Evolutionary conservation across 2,888 invertebrate species (phyloP).

Genomic region (Halocaridina rubra): DNA sequence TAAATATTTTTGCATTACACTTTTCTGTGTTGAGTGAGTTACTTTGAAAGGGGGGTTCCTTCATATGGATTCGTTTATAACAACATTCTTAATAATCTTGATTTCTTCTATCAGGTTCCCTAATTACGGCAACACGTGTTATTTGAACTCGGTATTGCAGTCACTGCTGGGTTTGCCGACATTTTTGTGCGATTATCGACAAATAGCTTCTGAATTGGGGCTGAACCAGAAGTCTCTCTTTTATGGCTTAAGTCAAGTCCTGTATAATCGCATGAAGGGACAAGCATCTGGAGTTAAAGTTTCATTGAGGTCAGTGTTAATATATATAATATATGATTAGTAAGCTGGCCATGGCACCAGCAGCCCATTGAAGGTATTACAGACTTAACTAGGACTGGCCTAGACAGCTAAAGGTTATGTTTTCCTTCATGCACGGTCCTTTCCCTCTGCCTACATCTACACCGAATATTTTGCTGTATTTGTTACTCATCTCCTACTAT

Average conservation of each 20-base stretch:
- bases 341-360: too few relatives aligned
- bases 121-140: slow-evolving; percentile 64
- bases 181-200: slow-evolving; percentile 31
- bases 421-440: too few relatives aligned
- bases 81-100: background rate
- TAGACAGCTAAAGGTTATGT: too few relatives aligned
- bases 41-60: background rate
- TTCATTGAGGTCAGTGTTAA: slow-evolving; percentile 36
- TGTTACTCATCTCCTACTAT: too few relatives aligned
- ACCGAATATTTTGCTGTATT: too few relatives aligned
- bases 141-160: slow-evolving; percentile 63
- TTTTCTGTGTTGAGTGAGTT: background rate
- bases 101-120: slow-evolving; percentile 56
- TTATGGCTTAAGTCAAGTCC: slow-evolving; percentile 34
- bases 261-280: slow-evolving; percentile 15
- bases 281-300: slow-evolving; percentile 29
- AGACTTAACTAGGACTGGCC: too few relatives aligned
- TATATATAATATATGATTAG: too few relatives aligned
- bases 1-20: background rate
- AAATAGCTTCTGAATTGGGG: slow-evolving; percentile 11
- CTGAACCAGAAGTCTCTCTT: slow-evolving; percentile 36
- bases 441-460: too few relatives aligned
- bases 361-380: too few relatives aligned
- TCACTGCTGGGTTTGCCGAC: slow-evolving; percentile 56
- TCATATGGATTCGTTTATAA: background rate